Evolutionary conservation across 2,888 invertebrate genomes (phyloP), one percentile per base, ranked within the genome.

Genomic region (Adineta ricciae): DNA sequence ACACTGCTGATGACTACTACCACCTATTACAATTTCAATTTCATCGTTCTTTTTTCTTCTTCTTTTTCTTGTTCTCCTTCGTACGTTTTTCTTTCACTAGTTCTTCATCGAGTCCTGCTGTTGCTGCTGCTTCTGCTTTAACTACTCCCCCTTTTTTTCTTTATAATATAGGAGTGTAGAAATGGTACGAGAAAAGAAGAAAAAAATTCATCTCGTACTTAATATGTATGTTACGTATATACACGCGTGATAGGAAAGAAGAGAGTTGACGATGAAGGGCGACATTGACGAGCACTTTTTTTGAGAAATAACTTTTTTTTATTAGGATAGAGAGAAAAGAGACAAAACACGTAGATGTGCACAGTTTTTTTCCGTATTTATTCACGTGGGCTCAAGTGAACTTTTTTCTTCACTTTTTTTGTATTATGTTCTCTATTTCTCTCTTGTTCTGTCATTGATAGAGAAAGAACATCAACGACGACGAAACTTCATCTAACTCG

Each of bases 131-230:
- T 64, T 27, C 64, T 19, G 64, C 64, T 64, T 16, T 32, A 64
- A 32, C 64, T 32, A 64, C 64, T 32, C 64, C 14, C 32, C 64
- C 16, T 64, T 64, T 64, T 64, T 64, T 64, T 64, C 32, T 64
- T 32, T 64, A 64, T n/a, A n/a, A n/a, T n/a, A 64, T 64, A 32
- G 2, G 32, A 64, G 32, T 27, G 32, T 19, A 64, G 32, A 32
- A 64, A 64, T 64, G 27, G 32, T 64, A 64, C 64, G 64, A 27
- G 64, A 64, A 64, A 64, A 64, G 64, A 64, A 64, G 64, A 64
- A 64, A 64, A 64, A 64, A 64, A 64, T 27, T 64, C 32, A 64
- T 27, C 64, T 64, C 11, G 32, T 32, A 14, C 32, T 64, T 64
- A 27, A 36, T 64, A 64, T 64, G 64, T 64, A 64, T 64, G 64